Evolutionary conservation across 2,888 invertebrate genomes (phyloP).

Genomic region (Drosophila siamana): DNA sequence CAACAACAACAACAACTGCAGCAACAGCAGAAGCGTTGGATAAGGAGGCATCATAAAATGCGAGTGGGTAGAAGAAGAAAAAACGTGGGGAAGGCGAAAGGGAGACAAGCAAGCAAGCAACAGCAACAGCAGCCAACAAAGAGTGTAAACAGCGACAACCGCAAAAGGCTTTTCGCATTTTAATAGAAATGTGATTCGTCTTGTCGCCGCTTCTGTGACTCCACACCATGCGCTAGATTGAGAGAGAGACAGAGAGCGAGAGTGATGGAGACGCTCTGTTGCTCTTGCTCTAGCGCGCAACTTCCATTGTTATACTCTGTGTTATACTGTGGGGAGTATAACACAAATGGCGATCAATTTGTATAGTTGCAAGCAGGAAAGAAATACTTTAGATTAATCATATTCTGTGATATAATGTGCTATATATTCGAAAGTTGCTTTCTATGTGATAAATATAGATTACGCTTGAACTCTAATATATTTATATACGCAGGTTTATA

Average conservation of each 20-base stretch:
- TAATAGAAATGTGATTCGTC: conserved; percentile 78
- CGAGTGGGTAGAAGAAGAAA: neutral
- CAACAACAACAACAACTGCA: conserved; percentile 8
- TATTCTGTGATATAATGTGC: neutral
- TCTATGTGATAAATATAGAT: neutral
- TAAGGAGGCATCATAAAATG: conserved; percentile 22
- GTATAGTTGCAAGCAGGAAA: neutral
- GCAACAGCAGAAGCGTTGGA: conserved; percentile 41
- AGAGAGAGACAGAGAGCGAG: neutral
- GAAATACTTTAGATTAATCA: neutral
- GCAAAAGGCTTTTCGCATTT: conserved; percentile 78
- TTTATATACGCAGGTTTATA: neutral
- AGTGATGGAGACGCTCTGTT: neutral
- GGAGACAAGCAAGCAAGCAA: neutral
- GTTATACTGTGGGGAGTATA: conserved; percentile 20
- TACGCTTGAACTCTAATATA: neutral
- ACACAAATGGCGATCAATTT: conserved; percentile 6
- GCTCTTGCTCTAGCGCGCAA: conserved; percentile 14
- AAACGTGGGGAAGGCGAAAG: neutral
- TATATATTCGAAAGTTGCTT: no score
- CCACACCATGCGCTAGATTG: no score
- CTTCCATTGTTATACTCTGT: conserved; percentile 52
- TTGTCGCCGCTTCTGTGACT: conserved; percentile 34
- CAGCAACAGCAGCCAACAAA: conserved; percentile 21
- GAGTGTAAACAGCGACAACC: conserved; percentile 63